Evolutionary conservation across 2,888 invertebrate genomes (phyloP).

Genomic region (Gari tellinella): DNA sequence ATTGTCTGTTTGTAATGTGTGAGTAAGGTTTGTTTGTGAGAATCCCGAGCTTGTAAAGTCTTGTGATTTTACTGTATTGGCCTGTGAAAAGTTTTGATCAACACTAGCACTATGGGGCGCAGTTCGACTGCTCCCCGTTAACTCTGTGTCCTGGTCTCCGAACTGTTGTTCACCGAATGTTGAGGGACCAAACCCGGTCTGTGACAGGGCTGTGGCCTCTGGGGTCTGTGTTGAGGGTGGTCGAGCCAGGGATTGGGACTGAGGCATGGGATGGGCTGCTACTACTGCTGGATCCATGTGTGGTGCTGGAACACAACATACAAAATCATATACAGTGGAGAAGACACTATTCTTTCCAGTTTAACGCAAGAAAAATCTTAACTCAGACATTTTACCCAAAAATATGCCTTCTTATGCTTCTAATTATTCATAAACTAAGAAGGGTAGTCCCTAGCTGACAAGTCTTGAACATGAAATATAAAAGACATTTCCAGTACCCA

Average conservation of each 20-base stretch:
- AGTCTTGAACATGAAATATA: too few relatives aligned
- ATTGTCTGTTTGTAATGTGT: constrained; percentile 65
- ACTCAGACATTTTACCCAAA: too few relatives aligned
- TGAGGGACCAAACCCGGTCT: constrained; percentile 41
- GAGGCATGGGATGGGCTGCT: constrained; percentile 78
- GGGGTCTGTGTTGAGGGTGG: constrained; percentile 53
- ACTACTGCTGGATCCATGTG: constrained; percentile 81
- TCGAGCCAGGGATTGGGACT: constrained; percentile 51
- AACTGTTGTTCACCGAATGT: constrained; percentile 56
- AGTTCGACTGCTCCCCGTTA: constrained; percentile 32
- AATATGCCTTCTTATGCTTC: too few relatives aligned
- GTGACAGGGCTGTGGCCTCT: constrained; percentile 43
- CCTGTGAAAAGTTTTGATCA: constrained; percentile 40
- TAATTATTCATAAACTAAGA: too few relatives aligned
- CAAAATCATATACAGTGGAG: too few relatives aligned
- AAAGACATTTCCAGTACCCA: too few relatives aligned
- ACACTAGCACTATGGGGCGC: constrained; percentile 26
- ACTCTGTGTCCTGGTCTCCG: constrained; percentile 21
- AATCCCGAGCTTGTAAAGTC: constrained; percentile 61
- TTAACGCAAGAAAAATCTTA: too few relatives aligned
- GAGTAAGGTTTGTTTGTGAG: constrained; percentile 58
- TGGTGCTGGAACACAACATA: constrained; percentile 58
- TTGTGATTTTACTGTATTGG: constrained; percentile 48
- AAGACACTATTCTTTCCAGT: too few relatives aligned
- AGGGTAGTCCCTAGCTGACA: too few relatives aligned